Evolutionary conservation across 2,797 vertebrate species (phyloP).

Genomic region (Crocodylus rhombifer): DNA sequence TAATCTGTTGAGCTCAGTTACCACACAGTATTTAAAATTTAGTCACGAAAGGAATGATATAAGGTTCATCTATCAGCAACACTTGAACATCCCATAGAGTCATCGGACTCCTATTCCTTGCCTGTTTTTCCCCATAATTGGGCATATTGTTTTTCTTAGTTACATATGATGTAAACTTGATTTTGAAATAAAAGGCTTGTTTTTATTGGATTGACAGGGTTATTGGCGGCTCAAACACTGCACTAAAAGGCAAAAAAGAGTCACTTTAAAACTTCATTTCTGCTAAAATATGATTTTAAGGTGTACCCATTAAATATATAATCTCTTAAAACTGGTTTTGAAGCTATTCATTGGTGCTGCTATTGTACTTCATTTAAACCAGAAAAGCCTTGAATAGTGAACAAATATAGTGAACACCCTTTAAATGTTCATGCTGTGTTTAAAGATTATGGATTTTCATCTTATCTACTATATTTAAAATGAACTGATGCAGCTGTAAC

Average conservation of each 20-base stretch:
- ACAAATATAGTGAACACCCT: neutral
- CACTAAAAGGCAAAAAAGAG: neutral
- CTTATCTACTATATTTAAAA: neutral
- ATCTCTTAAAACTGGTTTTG: neutral
- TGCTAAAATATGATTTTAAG: neutral
- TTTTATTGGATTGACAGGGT: too few relatives aligned
- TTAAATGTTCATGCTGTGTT: neutral
- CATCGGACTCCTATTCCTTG: neutral
- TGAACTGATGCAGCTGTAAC: neutral
- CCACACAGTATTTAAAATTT: neutral
- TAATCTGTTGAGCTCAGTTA: neutral
- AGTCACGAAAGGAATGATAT: neutral
- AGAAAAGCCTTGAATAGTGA: neutral
- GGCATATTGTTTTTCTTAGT: too few relatives aligned
- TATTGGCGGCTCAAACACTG: too few relatives aligned
- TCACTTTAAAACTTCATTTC: neutral
- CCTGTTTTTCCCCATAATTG: neutral
- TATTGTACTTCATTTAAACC: neutral
- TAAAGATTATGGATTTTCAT: neutral
- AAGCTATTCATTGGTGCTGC: neutral
- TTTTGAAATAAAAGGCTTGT: too few relatives aligned
- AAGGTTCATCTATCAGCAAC: neutral
- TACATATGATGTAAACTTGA: too few relatives aligned
- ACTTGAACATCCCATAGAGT: neutral
- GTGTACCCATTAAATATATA: neutral